phyloP scores from a whole-genome alignment of 2,797 vertebrate genomes.

The Phrynocephalus guinanensis region DNA sequence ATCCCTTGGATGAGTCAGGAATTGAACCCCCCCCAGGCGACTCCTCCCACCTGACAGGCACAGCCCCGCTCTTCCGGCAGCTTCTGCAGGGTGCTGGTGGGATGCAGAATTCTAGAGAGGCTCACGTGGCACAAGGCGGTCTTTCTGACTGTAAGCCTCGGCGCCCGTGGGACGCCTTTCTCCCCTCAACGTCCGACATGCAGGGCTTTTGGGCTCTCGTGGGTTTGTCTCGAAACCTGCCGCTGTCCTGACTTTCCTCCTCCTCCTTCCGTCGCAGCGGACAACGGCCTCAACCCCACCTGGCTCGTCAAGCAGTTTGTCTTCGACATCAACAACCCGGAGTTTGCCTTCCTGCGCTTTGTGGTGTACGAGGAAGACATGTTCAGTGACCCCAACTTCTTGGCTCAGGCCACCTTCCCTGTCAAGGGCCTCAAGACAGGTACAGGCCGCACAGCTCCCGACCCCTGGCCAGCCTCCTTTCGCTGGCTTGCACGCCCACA shows the following conservation, averaged over 20 bases:
- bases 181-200: background rate
- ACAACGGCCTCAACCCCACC: conserved; percentile 77
- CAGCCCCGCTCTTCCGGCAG: too few species aligned
- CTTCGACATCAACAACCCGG: conserved; percentile 79
- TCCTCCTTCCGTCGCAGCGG: conserved; percentile 48
- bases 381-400: conserved; percentile 82
- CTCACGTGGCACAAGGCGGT: too few species aligned
- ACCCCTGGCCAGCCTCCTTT: too few species aligned
- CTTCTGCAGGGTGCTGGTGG: too few species aligned
- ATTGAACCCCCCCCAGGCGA: too few species aligned
- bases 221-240: background rate
- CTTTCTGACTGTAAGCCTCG: background rate
- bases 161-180: fast-evolving
- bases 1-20: too few species aligned
- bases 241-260: fast-evolving
- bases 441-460: conserved; percentile 18
- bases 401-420: conserved; percentile 79
- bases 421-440: conserved; percentile 80
- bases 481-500: too few species aligned
- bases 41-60: too few species aligned
- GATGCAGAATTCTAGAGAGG: too few species aligned
- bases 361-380: conserved; percentile 82
- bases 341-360: conserved; percentile 79
- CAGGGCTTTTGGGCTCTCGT: background rate
- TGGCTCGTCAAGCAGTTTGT: conserved; percentile 80